Percentiles rank a stretch among this genome's conserved stretches.
phyloP scores from a whole-genome alignment of 2,113 vertebrate genomes.

The Solea senegalensis region DNA sequence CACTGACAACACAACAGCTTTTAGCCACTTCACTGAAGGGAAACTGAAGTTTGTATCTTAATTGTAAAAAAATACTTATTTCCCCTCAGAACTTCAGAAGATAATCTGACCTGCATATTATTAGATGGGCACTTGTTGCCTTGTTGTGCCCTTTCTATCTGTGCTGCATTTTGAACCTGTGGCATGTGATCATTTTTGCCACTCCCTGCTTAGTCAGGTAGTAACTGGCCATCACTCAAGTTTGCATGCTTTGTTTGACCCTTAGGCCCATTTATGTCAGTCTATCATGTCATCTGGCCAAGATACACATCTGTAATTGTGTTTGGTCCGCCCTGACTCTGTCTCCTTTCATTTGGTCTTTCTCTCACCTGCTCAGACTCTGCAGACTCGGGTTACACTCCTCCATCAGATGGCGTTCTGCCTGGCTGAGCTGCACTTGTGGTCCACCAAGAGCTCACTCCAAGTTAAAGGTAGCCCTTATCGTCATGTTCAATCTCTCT shows the following conservation, averaged over 20 bases:
- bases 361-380: constrained; percentile 58
- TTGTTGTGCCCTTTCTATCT: neutral
- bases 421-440: constrained; percentile 93
- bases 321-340: constrained; percentile 50
- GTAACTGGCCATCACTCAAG: neutral
- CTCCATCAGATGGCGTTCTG: constrained; percentile 93
- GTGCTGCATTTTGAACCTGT: neutral
- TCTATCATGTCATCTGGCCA: constrained; percentile 37
- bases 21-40: no score
- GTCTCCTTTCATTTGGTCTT: constrained; percentile 8
- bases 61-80: no score
- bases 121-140: no score
- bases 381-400: constrained; percentile 73
- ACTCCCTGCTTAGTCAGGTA: neutral
- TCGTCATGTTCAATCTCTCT: constrained; percentile 59
- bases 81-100: no score
- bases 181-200: no score
- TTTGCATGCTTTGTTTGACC: constrained; percentile 31
- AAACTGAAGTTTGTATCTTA: no score
- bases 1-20: no score
- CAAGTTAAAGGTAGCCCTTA: constrained; percentile 86
- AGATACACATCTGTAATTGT: constrained; percentile 60
- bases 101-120: no score
- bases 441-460: constrained; percentile 93
- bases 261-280: constrained; percentile 33